These are phyloP conservation scores for Eilema depressum DNA, from an alignment of 2,888 invertebrate genomes.

Conservation along the genomic window DNA sequence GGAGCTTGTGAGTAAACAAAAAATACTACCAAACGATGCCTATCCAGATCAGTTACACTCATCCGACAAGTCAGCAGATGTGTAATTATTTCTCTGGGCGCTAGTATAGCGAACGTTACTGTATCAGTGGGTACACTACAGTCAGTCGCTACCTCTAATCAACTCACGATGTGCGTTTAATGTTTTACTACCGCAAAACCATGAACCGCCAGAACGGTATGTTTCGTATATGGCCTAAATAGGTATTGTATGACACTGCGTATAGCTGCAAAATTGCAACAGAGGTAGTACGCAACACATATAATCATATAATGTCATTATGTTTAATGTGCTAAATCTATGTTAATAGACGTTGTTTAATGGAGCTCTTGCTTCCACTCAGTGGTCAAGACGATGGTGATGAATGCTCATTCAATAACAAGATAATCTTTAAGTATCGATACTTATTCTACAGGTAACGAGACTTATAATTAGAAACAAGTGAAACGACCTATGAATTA, in stretches of 20 bases:
- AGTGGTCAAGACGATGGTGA: too few relatives aligned
- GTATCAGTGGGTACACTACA: slow-evolving; percentile 2
- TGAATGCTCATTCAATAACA: too few relatives aligned
- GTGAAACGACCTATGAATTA: too few relatives aligned
- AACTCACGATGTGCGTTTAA: slow-evolving; percentile 45
- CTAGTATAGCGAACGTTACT: neutral
- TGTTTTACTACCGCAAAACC: slow-evolving; percentile 44
- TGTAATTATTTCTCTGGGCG: neutral
- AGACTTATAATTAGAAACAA: too few relatives aligned
- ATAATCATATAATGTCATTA: slow-evolving; percentile 1
- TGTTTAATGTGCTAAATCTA: slow-evolving; percentile 7
- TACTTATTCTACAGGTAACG: too few relatives aligned
- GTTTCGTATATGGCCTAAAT: slow-evolving; percentile 18
- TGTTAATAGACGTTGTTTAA: slow-evolving; percentile 8
- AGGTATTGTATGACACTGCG: slow-evolving; percentile 11
- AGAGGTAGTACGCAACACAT: neutral
- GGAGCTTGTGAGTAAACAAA: too few relatives aligned
- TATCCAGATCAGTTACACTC: neutral
- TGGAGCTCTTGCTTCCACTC: neutral
- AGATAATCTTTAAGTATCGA: too few relatives aligned
- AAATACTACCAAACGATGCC: too few relatives aligned
- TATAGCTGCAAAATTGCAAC: slow-evolving; percentile 5
- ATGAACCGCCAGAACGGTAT: slow-evolving; percentile 29
- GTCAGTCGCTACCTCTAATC: slow-evolving; percentile 14
- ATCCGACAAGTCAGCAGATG: neutral